A percentile compares a stretch with the other conserved stretches of the same genome.
Conservation (phyloP, 2,888 invertebrate species). For the Onchidella celtica region DNA sequence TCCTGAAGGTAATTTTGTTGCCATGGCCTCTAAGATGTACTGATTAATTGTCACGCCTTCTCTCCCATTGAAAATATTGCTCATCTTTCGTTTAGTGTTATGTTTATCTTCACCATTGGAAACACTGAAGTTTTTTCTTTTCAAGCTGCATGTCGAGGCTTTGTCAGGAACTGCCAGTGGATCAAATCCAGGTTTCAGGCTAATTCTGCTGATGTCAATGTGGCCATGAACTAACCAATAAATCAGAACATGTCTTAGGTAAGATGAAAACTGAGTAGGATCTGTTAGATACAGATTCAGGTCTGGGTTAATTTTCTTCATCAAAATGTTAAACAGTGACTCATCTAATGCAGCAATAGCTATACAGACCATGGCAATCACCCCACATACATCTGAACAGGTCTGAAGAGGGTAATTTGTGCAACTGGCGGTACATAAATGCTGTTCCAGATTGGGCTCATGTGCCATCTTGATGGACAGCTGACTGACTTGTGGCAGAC, state of each 20-base stretch:
- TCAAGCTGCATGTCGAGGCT: background rate
- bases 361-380: conserved; percentile 47
- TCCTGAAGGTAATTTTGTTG: background rate
- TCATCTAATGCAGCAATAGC: conserved; percentile 41
- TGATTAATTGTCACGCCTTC: conserved; percentile 21
- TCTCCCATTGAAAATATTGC: background rate
- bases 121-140: conserved; percentile 8
- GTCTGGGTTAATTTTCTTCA: conserved; percentile 28
- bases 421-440: conserved; percentile 32
- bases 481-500: conserved; percentile 15
- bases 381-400: conserved; percentile 50
- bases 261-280: conserved; percentile 42
- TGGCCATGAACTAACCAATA: conserved; percentile 32
- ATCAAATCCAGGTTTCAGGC: conserved; percentile 27
- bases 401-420: conserved; percentile 49
- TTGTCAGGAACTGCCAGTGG: background rate
- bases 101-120: conserved; percentile 20
- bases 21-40: conserved; percentile 36
- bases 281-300: conserved; percentile 45
- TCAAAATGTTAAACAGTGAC: conserved; percentile 37
- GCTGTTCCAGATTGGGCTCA: conserved; percentile 41
- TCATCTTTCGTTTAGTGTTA: background rate
- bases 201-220: conserved; percentile 46
- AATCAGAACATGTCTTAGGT: conserved; percentile 44
- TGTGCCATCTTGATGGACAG: conserved; percentile 39